A percentile compares a stretch with the other conserved stretches of the same genome.
Evolutionary conservation across 1,140 invertebrate genomes (phyloP).

Genomic region (Euura lappo): DNA sequence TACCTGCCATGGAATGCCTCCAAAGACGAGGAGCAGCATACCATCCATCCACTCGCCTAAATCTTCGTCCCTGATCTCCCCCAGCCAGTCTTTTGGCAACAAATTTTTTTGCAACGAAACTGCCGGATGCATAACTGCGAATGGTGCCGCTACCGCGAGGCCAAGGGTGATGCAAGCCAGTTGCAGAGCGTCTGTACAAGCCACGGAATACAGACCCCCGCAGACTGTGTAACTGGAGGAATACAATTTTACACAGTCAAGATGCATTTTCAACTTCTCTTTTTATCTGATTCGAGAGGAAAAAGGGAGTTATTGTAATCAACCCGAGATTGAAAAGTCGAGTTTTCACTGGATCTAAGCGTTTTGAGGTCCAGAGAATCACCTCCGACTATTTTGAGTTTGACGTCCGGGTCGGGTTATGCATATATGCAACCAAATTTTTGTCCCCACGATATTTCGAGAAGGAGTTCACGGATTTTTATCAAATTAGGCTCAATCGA

Average conservation of each 20-base stretch:
- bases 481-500: too few species aligned
- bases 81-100: conserved; percentile 68
- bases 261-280: not conserved
- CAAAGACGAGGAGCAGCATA: conserved; percentile 77
- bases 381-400: too few species aligned
- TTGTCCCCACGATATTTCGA: too few species aligned
- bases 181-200: conserved; percentile 83
- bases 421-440: too few species aligned
- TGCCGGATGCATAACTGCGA: conserved; percentile 67
- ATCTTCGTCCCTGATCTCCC: conserved; percentile 63
- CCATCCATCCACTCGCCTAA: conserved; percentile 73
- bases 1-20: conserved; percentile 88
- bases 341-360: too few species aligned
- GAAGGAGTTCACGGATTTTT: too few species aligned
- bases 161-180: conserved; percentile 81
- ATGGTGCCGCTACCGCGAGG: conserved; percentile 66
- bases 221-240: conserved; percentile 72
- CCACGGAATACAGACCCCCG: conserved; percentile 81
- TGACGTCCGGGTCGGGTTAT: too few species aligned
- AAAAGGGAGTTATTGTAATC: too few species aligned
- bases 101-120: conserved; percentile 62
- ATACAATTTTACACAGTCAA: not conserved
- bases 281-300: not conserved
- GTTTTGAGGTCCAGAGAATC: too few species aligned
- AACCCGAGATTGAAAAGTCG: too few species aligned